A percentile compares a stretch with the other conserved stretches of the same genome.
Conservation (phyloP, 2,113 vertebrate species). For the Callionymus lyra region DNA sequence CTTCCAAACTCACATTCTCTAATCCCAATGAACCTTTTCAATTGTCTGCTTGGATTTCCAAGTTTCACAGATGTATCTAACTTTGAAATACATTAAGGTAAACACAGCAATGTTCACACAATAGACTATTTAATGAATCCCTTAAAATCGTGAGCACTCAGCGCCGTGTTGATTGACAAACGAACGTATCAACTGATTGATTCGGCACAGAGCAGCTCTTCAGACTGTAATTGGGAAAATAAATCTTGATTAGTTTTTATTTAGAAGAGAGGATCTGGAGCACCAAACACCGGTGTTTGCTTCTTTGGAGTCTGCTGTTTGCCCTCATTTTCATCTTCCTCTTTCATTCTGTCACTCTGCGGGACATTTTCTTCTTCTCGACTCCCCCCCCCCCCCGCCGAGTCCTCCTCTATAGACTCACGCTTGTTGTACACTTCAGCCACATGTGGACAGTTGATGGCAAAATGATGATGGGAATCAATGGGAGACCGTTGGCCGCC, state of each 20-base stretch:
- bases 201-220: slow-evolving; percentile 1
- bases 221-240: slow-evolving; percentile 1
- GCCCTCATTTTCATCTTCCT: slow-evolving; percentile 46
- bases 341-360: slow-evolving; percentile 47
- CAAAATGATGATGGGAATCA: slow-evolving; percentile 51
- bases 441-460: slow-evolving; percentile 54
- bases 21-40: too few relatives aligned
- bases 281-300: slow-evolving; percentile 21
- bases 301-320: slow-evolving; percentile 28
- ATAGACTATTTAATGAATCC: too few relatives aligned
- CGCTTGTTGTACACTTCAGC: slow-evolving; percentile 27
- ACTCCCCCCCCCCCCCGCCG: slow-evolving; percentile 27
- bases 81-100: too few relatives aligned
- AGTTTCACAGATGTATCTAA: too few relatives aligned
- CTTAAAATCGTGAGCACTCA: neutral
- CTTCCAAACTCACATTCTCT: too few relatives aligned
- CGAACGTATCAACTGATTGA: slow-evolving; percentile 21
- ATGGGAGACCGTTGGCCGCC: slow-evolving; percentile 43
- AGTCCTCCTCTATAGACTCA: slow-evolving; percentile 25
- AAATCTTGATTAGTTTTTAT: slow-evolving; percentile 19
- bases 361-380: slow-evolving; percentile 25
- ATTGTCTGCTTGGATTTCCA: too few relatives aligned
- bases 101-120: too few relatives aligned
- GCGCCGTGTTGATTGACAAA: slow-evolving; percentile 1
- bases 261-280: slow-evolving; percentile 17